phyloP scores from a whole-genome alignment of 2,888 invertebrate genomes.

The Troides oblongomaculatus region DNA sequence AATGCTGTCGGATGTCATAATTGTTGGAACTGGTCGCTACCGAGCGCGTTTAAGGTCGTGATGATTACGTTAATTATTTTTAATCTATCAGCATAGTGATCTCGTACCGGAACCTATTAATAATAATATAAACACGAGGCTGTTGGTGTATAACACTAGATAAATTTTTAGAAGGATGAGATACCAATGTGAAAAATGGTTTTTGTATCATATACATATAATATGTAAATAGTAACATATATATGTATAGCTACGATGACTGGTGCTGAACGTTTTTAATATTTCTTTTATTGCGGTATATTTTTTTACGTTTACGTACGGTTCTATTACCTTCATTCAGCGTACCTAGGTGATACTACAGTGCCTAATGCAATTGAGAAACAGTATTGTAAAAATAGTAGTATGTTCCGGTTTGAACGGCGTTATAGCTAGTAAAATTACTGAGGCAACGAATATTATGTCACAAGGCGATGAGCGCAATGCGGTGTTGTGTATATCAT shows the following conservation, averaged over 20 bases:
- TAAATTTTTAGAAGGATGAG: not conserved
- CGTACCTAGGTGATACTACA: too few species aligned
- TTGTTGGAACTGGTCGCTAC: constrained; percentile 37
- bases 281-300: not conserved
- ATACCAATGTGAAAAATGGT: not conserved
- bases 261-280: too few species aligned
- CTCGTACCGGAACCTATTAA: constrained; percentile 33
- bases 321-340: too few species aligned
- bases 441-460: too few species aligned
- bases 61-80: constrained; percentile 51
- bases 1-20: constrained; percentile 58
- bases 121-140: constrained; percentile 39
- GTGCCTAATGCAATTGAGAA: too few species aligned
- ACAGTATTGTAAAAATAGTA: too few species aligned
- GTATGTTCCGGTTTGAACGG: too few species aligned
- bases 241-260: not conserved
- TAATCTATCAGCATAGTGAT: constrained; percentile 42
- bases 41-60: constrained; percentile 44
- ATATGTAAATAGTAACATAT: not conserved
- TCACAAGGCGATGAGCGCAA: too few species aligned
- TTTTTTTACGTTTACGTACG: too few species aligned
- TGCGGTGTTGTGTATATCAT: too few species aligned
- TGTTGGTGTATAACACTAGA: constrained; percentile 43
- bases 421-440: too few species aligned
- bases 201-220: too few species aligned